Percentiles rank a stretch among this genome's conserved stretches.
phyloP scores from a whole-genome alignment of 1,140 invertebrate genomes.

The Tetraneura akinire region DNA sequence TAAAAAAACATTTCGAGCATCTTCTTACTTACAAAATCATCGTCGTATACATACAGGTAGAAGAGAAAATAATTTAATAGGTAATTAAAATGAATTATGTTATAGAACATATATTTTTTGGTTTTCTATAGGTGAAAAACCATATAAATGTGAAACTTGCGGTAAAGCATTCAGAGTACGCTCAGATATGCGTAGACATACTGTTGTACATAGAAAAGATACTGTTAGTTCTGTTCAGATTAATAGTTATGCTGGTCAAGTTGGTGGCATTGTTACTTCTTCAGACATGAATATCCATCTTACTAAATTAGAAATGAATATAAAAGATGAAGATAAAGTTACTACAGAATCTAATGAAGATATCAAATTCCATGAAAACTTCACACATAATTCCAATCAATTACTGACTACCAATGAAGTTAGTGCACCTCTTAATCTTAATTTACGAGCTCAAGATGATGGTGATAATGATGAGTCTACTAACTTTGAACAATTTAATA shows the following conservation, averaged over 20 bases:
- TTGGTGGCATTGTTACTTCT: slow-evolving; percentile 34
- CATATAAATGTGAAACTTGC: slow-evolving; percentile 75
- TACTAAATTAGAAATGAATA: slow-evolving; percentile 37
- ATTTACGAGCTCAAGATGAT: slow-evolving; percentile 51
- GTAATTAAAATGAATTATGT: too few relatives aligned
- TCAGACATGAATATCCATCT: slow-evolving; percentile 41
- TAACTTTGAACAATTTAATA: slow-evolving; percentile 37
- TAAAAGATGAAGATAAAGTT: slow-evolving; percentile 37
- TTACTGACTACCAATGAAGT: slow-evolving; percentile 14
- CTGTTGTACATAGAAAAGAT: slow-evolving; percentile 73
- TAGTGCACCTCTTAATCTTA: slow-evolving; percentile 49
- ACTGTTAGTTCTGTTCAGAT: slow-evolving; percentile 43
- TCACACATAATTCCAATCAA: slow-evolving; percentile 42
- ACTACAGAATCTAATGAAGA: slow-evolving; percentile 27
- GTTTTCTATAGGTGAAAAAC: slow-evolving; percentile 69
- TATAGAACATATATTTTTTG: neutral
- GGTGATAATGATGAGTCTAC: slow-evolving; percentile 37
- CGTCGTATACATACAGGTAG: slow-evolving; percentile 85
- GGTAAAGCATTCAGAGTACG: slow-evolving; percentile 81
- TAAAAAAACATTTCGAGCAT: slow-evolving; percentile 79
- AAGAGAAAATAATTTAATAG: neutral
- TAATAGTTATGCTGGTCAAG: slow-evolving; percentile 45
- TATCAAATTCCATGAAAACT: slow-evolving; percentile 37
- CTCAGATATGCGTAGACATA: slow-evolving; percentile 86
- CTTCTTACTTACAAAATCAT: slow-evolving; percentile 82